These are phyloP conservation scores for Euclidia mi DNA, from an alignment of 2,888 invertebrate genomes.

Conservation along the genomic window DNA sequence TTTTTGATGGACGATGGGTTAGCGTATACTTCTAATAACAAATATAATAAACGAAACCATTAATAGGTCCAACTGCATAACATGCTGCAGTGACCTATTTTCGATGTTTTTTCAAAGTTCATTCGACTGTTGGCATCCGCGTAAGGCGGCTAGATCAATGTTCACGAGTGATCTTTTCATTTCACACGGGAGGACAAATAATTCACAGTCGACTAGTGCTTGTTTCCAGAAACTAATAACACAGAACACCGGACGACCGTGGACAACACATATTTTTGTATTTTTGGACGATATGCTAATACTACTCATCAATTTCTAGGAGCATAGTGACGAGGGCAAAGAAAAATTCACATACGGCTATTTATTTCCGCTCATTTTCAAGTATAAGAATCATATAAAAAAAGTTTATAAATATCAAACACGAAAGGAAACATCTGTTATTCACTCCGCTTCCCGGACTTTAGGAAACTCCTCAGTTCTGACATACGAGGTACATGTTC, in stretches of 20 bases:
- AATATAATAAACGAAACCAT: too few relatives aligned
- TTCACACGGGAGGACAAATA: slow-evolving; percentile 14
- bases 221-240: slow-evolving; percentile 16
- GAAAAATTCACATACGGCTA: slow-evolving; percentile 59
- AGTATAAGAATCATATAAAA: slow-evolving; percentile 63
- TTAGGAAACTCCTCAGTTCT: slow-evolving; percentile 30
- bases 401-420: slow-evolving; percentile 60
- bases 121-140: background rate
- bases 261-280: slow-evolving; percentile 7
- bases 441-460: slow-evolving; percentile 48
- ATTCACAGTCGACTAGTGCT: slow-evolving; percentile 11
- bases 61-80: background rate
- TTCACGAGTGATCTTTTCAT: slow-evolving; percentile 7
- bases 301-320: slow-evolving; percentile 40
- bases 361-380: slow-evolving; percentile 66
- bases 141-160: background rate
- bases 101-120: slow-evolving; percentile 5
- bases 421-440: slow-evolving; percentile 71
- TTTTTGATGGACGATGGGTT: too few relatives aligned
- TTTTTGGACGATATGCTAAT: slow-evolving; percentile 28
- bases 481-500: slow-evolving; percentile 25
- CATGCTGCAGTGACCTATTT: background rate
- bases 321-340: slow-evolving; percentile 55
- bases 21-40: too few relatives aligned
- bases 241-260: slow-evolving; percentile 16